A percentile compares a stretch with the other conserved stretches of the same genome.
phyloP scores from a whole-genome alignment of 2,888 invertebrate genomes.

The Sminthurides aquaticus region DNA sequence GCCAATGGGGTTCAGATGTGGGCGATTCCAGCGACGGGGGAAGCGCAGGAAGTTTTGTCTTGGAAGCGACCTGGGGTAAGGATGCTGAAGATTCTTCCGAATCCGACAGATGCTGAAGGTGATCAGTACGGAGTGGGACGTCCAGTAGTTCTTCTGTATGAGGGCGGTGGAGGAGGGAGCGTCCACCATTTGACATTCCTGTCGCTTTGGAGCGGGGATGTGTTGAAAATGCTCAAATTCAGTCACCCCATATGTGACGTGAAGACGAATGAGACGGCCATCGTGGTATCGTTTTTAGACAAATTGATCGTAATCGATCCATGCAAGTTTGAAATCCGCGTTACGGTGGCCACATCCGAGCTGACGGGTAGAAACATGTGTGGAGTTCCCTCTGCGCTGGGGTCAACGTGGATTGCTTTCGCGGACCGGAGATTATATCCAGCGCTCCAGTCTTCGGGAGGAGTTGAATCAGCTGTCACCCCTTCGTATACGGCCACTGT shows the following conservation, averaged over 20 bases:
- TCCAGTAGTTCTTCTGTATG: constrained; percentile 84
- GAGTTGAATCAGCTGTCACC: constrained; percentile 61
- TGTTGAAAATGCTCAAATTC: constrained; percentile 84
- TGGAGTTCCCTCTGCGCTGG: constrained; percentile 70
- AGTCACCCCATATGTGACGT: constrained; percentile 83
- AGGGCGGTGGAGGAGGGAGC: constrained; percentile 47
- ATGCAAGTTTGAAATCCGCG: constrained; percentile 72
- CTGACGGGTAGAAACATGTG: constrained; percentile 57
- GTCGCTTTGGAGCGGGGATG: constrained; percentile 73
- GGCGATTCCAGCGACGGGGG: constrained; percentile 79
- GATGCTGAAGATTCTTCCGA: constrained; percentile 73
- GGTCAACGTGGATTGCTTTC: constrained; percentile 58
- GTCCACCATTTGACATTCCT: constrained; percentile 57
- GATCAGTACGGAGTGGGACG: constrained; percentile 73
- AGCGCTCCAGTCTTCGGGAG: constrained; percentile 67
- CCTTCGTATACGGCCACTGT: constrained; percentile 78
- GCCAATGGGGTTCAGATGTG: constrained; percentile 78
- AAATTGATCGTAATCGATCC: constrained; percentile 87
- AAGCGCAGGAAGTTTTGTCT: constrained; percentile 88
- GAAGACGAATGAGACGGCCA: constrained; percentile 76
- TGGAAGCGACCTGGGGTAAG: constrained; percentile 86
- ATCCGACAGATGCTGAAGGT: constrained; percentile 54
- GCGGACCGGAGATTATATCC: constrained; percentile 78
- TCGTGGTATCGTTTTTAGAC: constrained; percentile 81
- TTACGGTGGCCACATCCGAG: constrained; percentile 76